Conservation (phyloP, 2,113 vertebrate species). For the Halcyon senegalensis region DNA sequence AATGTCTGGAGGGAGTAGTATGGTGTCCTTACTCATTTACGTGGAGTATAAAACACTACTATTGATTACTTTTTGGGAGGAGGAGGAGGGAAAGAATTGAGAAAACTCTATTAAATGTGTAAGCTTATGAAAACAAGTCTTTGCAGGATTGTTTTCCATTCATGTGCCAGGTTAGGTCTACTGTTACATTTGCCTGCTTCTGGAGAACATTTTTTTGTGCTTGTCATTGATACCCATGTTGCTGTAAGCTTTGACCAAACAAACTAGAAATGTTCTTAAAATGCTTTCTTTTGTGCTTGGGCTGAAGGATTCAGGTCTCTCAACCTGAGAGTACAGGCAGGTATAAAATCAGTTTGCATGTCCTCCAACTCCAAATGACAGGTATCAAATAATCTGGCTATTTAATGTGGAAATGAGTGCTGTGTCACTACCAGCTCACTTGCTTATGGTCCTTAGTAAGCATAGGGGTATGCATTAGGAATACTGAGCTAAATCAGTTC, state of each 20-base stretch:
- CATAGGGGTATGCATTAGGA: background rate
- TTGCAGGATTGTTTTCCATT: background rate
- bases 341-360: background rate
- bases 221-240: background rate
- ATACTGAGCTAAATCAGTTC: background rate
- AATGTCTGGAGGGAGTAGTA: background rate
- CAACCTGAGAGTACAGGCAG: background rate
- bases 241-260: constrained; percentile 11
- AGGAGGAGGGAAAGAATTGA: background rate
- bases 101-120: background rate
- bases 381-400: background rate
- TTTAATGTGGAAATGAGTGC: background rate
- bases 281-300: constrained; percentile 29
- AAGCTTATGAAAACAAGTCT: background rate
- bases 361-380: background rate
- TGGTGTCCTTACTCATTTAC: background rate
- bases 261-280: background rate
- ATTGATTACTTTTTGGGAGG: background rate
- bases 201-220: background rate
- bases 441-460: background rate
- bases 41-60: background rate
- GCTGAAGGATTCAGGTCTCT: background rate
- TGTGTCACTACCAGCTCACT: background rate
- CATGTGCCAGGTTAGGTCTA: background rate
- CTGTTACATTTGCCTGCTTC: background rate